phyloP scores from a whole-genome alignment of 2,113 vertebrate species.

The Monopterus albus region DNA sequence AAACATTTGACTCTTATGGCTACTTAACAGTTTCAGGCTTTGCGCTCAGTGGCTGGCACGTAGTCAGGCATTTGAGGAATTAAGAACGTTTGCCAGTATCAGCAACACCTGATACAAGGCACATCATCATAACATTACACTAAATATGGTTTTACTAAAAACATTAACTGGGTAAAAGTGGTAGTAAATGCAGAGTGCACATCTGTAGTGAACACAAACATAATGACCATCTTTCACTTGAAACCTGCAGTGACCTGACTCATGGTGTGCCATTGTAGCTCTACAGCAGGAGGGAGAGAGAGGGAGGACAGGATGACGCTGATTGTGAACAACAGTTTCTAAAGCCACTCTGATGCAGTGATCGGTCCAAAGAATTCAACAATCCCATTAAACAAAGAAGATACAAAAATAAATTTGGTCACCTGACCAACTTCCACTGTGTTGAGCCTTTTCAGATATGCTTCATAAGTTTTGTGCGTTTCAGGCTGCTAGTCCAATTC shows the following conservation, averaged over 20 bases:
- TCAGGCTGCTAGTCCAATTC: conserved; percentile 53
- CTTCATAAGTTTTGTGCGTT: conserved; percentile 76
- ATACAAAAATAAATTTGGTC: conserved; percentile 80
- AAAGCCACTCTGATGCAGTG: conserved; percentile 26
- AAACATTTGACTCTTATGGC: conserved; percentile 50
- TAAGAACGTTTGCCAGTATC: conserved; percentile 58
- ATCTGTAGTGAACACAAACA: conserved; percentile 77
- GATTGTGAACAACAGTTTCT: conserved; percentile 38
- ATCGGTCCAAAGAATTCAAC: conserved; percentile 45
- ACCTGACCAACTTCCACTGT: conserved; percentile 56
- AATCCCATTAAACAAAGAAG: conserved; percentile 37
- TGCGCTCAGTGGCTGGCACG: conserved; percentile 34
- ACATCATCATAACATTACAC: conserved; percentile 78
- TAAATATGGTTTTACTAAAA: conserved; percentile 62
- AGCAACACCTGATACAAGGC: conserved; percentile 88
- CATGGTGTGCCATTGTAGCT: conserved; percentile 81
- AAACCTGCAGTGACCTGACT: conserved; percentile 78
- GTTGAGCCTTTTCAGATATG: conserved; percentile 68
- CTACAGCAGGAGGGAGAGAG: conserved; percentile 78
- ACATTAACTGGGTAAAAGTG: conserved; percentile 78
- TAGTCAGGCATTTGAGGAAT: conserved; percentile 11
- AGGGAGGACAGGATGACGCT: conserved; percentile 1
- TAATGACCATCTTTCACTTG: conserved; percentile 18
- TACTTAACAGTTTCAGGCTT: conserved; percentile 52
- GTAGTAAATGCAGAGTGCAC: conserved; percentile 87